Evolutionary conservation across 2,888 invertebrate species (phyloP).

Genomic region (Leptopilina syphax): DNA sequence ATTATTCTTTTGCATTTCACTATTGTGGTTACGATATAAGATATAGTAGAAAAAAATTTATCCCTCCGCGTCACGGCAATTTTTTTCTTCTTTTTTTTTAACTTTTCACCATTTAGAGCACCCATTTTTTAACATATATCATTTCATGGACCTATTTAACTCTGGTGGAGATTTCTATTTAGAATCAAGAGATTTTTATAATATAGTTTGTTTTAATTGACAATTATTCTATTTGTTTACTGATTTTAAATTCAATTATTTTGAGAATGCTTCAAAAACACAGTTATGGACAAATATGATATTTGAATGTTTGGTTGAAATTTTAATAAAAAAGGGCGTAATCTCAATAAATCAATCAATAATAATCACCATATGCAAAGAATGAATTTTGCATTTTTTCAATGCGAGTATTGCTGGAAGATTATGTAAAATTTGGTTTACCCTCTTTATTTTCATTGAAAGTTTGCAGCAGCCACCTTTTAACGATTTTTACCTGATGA

Average conservation of each 20-base stretch:
- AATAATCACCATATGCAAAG: slow-evolving; percentile 2
- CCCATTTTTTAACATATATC: background rate
- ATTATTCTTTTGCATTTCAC: slow-evolving; percentile 38
- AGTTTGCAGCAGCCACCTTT: slow-evolving; percentile 10
- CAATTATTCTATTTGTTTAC: too few species aligned
- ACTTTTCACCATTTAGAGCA: slow-evolving; percentile 2
- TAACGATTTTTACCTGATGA: slow-evolving; percentile 32
- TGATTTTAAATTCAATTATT: too few species aligned
- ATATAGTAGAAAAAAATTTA: slow-evolving; percentile 12
- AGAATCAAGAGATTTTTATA: background rate
- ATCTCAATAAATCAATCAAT: slow-evolving; percentile 22
- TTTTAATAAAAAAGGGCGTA: slow-evolving; percentile 62
- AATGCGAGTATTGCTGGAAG: background rate
- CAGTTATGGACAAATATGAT: background rate
- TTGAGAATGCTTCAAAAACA: too few species aligned
- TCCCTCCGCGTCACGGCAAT: background rate
- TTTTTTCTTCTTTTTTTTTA: slow-evolving; percentile 4
- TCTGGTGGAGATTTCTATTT: background rate
- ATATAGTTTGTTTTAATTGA: too few species aligned
- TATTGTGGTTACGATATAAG: slow-evolving; percentile 4
- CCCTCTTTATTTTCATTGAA: background rate
- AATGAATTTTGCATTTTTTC: slow-evolving; percentile 3
- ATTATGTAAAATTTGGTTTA: slow-evolving; percentile 22
- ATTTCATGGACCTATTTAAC: slow-evolving; percentile 15
- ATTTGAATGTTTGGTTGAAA: slow-evolving; percentile 63